phyloP scores from a whole-genome alignment of 2,888 invertebrate genomes.

The Nymphalis urticae region DNA sequence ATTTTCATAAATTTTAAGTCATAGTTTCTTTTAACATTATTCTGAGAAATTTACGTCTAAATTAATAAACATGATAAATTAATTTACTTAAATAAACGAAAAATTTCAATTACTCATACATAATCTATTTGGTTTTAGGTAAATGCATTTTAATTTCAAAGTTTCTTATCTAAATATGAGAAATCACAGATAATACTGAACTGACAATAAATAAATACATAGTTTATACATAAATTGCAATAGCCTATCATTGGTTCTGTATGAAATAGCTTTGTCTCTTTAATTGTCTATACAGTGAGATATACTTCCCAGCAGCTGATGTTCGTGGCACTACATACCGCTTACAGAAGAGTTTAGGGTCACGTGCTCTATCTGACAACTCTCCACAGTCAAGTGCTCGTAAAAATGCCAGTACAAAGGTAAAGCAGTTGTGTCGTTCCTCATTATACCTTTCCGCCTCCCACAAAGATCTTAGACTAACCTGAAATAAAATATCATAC shows the following conservation, averaged over 20 bases:
- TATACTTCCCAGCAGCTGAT: slow-evolving; percentile 91
- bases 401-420: slow-evolving; percentile 91
- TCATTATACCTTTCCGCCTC: slow-evolving; percentile 87
- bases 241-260: slow-evolving; percentile 69
- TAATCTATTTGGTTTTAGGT: slow-evolving; percentile 70
- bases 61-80: not conserved
- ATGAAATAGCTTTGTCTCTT: slow-evolving; percentile 75
- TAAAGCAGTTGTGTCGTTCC: slow-evolving; percentile 91
- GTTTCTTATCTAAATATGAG: slow-evolving; percentile 67
- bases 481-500: slow-evolving; percentile 49
- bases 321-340: slow-evolving; percentile 91
- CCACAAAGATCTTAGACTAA: slow-evolving; percentile 84
- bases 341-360: slow-evolving; percentile 88
- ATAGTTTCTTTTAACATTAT: not conserved
- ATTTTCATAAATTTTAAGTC: too few species aligned
- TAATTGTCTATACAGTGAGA: slow-evolving; percentile 89
- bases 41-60: not conserved
- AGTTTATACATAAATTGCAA: slow-evolving; percentile 38
- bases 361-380: slow-evolving; percentile 85
- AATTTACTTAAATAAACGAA: slow-evolving; percentile 6
- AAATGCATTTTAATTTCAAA: slow-evolving; percentile 74
- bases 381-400: slow-evolving; percentile 86
- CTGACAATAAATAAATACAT: slow-evolving; percentile 64
- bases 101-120: slow-evolving; percentile 12
- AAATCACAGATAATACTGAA: slow-evolving; percentile 80